Base-by-base conservation (phyloP, 2,113 vertebrate species). In the Malurus cyaneus region DNA sequence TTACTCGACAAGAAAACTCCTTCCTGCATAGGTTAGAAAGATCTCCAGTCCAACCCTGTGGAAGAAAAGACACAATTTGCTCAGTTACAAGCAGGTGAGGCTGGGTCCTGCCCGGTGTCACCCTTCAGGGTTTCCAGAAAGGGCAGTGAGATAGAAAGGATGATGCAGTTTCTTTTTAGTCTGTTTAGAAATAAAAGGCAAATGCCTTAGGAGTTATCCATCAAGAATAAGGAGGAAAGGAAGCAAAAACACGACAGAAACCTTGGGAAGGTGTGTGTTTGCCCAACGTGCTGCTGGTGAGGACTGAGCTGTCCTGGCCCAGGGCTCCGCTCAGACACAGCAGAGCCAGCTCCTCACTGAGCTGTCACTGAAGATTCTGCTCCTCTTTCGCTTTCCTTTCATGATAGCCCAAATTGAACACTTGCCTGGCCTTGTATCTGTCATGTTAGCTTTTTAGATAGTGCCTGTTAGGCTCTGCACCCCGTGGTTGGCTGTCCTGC, bases 341-440 rank as follows among this genome's bases (percentile, higher is more conserved):
- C 85, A 66, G 24, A 85, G 86, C 44, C 84, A 74, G 86, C 76
- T 90, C 77, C 83, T 76, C 53, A 8, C 29, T 59, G 26, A 86
- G 79, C 65, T 93, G 95, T 93, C 93, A 87, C 74, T 59, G 18
- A 50, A 73, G 41, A 88, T 92, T 70, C 60, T 86, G 44, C 79
- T 86, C 92, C 31, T 73, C 56, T 2, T 66, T 77, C 59, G 29
- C 67, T 65, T 76, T 49, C 77, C 73, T 89, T 47, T 44, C 2
- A 1, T 83, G 92, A 96, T 88, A 91, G 84, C 93, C 96, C 64
- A 32, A 69, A 93, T 80, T 85, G 85, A 94, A 86, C 56, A 14
- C 94, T 88, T 93, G 93, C 96, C 94, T 92, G 88, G 60, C 88
- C 94, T 96, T 97, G 93, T 97, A 97, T 96, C 96, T 97, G 96